Evolutionary conservation across 2,113 vertebrate species (phyloP).

Genomic region (Gracilinanus agilis): DNA sequence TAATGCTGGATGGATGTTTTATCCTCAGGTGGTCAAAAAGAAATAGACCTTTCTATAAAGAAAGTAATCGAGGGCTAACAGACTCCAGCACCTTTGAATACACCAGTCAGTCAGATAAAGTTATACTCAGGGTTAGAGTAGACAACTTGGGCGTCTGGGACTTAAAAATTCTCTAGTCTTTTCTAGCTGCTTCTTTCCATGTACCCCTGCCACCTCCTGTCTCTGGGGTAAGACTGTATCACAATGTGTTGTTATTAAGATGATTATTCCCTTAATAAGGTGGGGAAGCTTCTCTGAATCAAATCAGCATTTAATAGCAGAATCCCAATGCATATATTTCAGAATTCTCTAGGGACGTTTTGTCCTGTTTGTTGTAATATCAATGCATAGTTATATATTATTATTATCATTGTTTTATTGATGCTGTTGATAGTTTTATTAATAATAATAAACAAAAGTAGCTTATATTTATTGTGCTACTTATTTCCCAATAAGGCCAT

Average conservation of each 20-base stretch:
- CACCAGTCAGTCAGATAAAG: background rate
- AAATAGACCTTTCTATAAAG: background rate
- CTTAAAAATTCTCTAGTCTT: background rate
- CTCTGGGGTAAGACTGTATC: background rate
- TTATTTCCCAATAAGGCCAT: background rate
- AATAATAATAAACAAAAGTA: background rate
- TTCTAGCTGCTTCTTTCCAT: background rate
- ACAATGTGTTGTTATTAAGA: constrained; percentile 1
- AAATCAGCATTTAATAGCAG: background rate
- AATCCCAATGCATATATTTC: background rate
- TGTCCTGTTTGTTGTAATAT: background rate
- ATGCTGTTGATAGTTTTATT: background rate
- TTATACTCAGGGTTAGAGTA: background rate
- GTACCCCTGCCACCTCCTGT: background rate
- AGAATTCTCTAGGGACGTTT: background rate
- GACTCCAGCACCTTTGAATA: background rate
- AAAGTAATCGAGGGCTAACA: background rate
- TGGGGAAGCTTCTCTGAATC: background rate
- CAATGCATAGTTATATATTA: background rate
- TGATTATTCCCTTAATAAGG: background rate
- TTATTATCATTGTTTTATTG: background rate
- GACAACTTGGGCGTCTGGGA: background rate
- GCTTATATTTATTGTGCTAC: background rate
- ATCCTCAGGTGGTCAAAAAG: background rate
- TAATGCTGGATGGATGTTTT: background rate